Evolutionary conservation across 2,888 invertebrate species (phyloP).

Genomic region (Stenodera caucasica): DNA sequence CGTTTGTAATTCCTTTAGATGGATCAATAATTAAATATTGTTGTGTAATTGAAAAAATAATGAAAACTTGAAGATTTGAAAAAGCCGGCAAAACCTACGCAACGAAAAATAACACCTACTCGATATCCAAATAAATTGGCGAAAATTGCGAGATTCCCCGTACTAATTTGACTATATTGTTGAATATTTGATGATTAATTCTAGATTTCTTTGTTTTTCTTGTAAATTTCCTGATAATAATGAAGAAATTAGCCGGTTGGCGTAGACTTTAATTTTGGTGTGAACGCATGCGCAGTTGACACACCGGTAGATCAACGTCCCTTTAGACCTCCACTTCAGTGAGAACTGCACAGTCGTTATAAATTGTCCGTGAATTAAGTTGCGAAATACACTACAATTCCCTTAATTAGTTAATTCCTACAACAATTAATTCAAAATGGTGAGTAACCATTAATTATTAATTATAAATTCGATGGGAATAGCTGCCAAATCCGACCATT

Average conservation of each 20-base stretch:
- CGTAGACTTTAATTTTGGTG: conserved; percentile 25
- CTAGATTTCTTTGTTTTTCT: background rate
- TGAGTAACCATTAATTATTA: conserved; percentile 38
- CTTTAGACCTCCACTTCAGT: conserved; percentile 47
- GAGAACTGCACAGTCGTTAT: conserved; percentile 48
- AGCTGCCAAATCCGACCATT: too few species aligned
- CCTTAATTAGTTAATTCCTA: background rate
- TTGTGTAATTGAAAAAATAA: background rate
- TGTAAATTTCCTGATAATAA: conserved; percentile 11
- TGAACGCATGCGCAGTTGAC: conserved; percentile 46
- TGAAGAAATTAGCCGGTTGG: conserved; percentile 19
- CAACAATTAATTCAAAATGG: conserved; percentile 50
- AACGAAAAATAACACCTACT: conserved; percentile 37
- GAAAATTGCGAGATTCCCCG: background rate
- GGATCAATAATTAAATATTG: background rate
- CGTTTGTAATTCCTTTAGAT: background rate
- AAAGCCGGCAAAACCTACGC: conserved; percentile 40
- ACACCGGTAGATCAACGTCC: conserved; percentile 56
- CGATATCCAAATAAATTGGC: background rate
- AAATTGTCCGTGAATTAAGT: conserved; percentile 33
- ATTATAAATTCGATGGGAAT: too few species aligned
- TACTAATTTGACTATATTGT: too few species aligned
- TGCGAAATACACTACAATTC: background rate
- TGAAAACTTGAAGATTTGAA: conserved; percentile 33
- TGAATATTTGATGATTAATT: too few species aligned